These are phyloP conservation scores for Corythaeola cristata DNA, from an alignment of 2,113 vertebrate species.

Conservation along the genomic window DNA sequence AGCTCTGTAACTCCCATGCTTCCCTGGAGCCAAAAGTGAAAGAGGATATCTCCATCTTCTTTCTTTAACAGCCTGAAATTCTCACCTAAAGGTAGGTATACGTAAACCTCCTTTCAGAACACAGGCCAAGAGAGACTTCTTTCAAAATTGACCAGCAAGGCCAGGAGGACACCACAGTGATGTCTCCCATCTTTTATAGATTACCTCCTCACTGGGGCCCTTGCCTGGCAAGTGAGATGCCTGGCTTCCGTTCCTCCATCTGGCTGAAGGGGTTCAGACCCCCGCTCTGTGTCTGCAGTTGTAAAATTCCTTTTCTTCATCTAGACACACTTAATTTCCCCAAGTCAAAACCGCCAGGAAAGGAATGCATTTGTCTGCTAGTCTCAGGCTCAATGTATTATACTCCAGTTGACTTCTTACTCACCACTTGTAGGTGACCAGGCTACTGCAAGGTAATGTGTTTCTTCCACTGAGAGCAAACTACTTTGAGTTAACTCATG, in stretches of 20 bases:
- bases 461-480: neutral
- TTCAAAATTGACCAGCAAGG: neutral
- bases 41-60: neutral
- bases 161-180: neutral
- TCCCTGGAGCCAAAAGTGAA: neutral
- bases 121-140: neutral
- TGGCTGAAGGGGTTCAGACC: neutral
- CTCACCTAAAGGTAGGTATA: neutral
- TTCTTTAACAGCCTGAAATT: neutral
- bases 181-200: neutral
- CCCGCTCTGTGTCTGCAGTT: neutral
- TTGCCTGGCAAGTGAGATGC: neutral
- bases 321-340: neutral
- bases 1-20: neutral
- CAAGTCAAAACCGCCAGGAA: neutral
- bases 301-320: neutral
- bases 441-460: neutral
- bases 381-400: neutral
- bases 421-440: neutral
- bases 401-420: neutral
- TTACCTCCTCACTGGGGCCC: rapidly evolving
- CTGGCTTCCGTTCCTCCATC: neutral
- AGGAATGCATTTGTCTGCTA: neutral
- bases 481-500: neutral
- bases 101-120: neutral